These are phyloP conservation scores for Drosophila ercepeae DNA, from an alignment of 1,140 invertebrate genomes.

Conservation along the genomic window DNA sequence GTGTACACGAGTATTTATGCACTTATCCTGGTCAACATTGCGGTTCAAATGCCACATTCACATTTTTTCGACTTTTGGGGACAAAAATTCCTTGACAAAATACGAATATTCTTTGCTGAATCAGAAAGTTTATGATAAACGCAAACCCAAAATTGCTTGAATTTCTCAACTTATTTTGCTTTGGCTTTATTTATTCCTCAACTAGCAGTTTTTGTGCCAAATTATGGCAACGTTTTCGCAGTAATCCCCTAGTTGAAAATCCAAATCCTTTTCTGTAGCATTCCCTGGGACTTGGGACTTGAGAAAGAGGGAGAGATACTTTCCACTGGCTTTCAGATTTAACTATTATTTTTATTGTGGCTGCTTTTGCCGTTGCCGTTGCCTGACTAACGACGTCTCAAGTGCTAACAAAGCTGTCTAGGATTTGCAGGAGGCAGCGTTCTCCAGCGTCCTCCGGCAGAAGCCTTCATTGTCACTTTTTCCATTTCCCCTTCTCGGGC, in stretches of 20 bases:
- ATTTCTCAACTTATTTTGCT: no score
- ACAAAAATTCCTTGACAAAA: no score
- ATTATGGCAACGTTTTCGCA: no score
- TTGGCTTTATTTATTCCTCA: not conserved
- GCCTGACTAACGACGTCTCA: conserved; percentile 33
- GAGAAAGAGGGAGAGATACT: not conserved
- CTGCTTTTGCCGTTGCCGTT: conserved; percentile 1
- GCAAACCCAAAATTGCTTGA: no score
- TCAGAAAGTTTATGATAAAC: no score
- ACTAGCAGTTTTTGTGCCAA: not conserved
- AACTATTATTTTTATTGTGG: conserved; percentile 14
- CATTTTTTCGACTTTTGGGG: no score
- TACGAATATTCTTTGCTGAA: no score
- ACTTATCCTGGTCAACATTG: no score
- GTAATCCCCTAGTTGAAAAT: not conserved
- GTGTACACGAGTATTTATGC: no score
- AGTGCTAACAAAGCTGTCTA: conserved; percentile 48
- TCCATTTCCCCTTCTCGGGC: not conserved
- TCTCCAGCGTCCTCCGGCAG: not conserved
- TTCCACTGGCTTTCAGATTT: not conserved
- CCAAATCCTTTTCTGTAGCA: not conserved
- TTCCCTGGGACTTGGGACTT: not conserved
- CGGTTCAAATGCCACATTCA: no score
- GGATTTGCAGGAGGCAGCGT: no score
- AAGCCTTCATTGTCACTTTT: conserved; percentile 20